Conservation (phyloP, 2,113 vertebrate species). For the Peromyscus polionotus region DNA sequence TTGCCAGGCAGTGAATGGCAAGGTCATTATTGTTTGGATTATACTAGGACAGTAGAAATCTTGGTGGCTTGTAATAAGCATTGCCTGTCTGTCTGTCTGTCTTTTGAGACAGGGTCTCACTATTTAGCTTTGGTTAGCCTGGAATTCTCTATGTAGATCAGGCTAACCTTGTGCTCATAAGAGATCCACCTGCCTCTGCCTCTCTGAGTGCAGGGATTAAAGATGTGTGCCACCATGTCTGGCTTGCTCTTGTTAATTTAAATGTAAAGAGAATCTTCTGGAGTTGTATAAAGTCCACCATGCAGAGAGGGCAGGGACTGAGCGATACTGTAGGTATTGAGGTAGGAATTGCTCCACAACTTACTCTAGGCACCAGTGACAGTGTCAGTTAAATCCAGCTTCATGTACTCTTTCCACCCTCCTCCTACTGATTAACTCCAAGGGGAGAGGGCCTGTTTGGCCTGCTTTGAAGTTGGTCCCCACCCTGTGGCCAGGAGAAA, state of each 20-base stretch:
- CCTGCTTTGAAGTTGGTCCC: neutral
- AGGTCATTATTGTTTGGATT: constrained; percentile 29
- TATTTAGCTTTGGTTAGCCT: neutral
- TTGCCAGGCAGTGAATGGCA: constrained; percentile 32
- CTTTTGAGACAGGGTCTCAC: neutral
- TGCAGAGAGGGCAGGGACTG: neutral
- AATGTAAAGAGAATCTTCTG: neutral
- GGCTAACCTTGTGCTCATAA: neutral
- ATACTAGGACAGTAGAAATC: neutral
- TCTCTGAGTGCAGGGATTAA: neutral
- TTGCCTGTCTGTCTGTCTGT: neutral
- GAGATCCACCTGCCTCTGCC: neutral
- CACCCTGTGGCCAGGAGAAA: neutral
- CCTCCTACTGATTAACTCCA: neutral
- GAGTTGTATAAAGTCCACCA: neutral
- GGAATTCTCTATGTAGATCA: neutral
- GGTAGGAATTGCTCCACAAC: neutral
- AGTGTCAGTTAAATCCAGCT: neutral
- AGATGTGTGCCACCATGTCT: neutral
- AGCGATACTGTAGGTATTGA: neutral
- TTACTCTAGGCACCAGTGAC: fast-evolving
- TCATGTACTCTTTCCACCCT: neutral
- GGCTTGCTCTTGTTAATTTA: neutral
- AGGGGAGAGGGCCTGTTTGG: neutral
- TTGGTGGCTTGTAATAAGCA: neutral